Evolutionary conservation across 2,888 invertebrate species (phyloP), one percentile per base, ranked within the genome.

Genomic region (Adela reaumurella): DNA sequence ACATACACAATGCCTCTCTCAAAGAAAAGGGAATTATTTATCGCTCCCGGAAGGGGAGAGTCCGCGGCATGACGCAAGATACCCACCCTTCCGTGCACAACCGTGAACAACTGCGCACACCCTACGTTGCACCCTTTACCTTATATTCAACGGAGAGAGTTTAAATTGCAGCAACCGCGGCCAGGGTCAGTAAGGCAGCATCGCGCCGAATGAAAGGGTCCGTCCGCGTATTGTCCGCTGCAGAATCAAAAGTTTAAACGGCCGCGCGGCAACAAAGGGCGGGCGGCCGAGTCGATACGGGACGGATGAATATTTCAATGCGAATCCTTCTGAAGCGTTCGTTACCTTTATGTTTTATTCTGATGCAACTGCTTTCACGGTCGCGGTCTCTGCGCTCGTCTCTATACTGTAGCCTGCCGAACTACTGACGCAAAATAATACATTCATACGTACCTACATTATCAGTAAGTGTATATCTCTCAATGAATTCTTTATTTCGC

Each of bases 201-300:
- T 62, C 56, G 54, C 6, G 62, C 57, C 59, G 60, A 64, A 64
- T 65, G 64, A 57, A 63, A 69, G 74, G 77, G 77, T 77, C 77
- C 76, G 74, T 76, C 74, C 71, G 68, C 73, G 67, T 76, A 70
- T 76, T 72, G 72, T 72, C 73, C 70, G 74, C 74, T 76, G 76
- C 77, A 74, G 76, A 76, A 78, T 78, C 74, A 76, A 78, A 78
- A 78, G 76, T 78, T 78, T 77, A 77, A 77, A 78, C 77, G 77
- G 71, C 63, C 70, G 68, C 63, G 35, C 64, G 72, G 71, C 74
- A 74, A 77, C 74, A 77, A 77, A 77, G 69, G 69, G 63, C 64
- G 62, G n/a, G n/a, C n/a, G n/a, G n/a, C 59, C 72, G 69, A 74
- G 76, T 74, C 74, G 47, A 35, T 17, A 55, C 59, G 65, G 70